Conservation (phyloP, 2,797 vertebrate genomes). For the Micrastur ruficollis region DNA sequence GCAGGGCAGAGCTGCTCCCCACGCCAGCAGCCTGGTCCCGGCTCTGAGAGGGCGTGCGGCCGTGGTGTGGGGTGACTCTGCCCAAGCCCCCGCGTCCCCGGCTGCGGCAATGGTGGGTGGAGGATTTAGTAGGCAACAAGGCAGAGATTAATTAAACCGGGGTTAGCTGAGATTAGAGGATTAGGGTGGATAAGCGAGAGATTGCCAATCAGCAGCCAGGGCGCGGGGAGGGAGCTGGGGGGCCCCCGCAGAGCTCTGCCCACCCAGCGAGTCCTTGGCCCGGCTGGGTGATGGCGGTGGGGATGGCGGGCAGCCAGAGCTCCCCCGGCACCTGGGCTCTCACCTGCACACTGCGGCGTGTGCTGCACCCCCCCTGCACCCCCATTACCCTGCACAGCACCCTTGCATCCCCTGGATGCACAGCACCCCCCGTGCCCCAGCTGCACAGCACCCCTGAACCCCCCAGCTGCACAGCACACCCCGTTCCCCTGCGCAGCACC, state of each 20-base stretch:
- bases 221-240: neutral
- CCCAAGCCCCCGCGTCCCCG: neutral
- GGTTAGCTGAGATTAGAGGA: neutral
- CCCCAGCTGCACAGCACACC: neutral
- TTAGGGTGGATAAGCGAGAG: neutral
- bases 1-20: too few relatives aligned
- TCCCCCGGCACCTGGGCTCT: neutral
- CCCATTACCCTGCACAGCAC: neutral
- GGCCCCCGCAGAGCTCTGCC: neutral
- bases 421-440: too few relatives aligned
- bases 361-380: neutral
- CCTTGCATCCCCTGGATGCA: neutral
- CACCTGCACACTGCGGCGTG: too few relatives aligned
- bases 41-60: too few relatives aligned
- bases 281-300: neutral
- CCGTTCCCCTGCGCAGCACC: too few relatives aligned
- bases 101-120: accelerated
- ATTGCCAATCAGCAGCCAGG: neutral
- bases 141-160: neutral
- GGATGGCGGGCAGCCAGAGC: neutral
- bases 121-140: neutral
- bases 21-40: too few relatives aligned
- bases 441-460: neutral
- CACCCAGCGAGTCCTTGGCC: neutral
- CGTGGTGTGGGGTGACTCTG: accelerated